Evolutionary conservation across 2,113 vertebrate species (phyloP).

Genomic region (Corythornis madagascariensis): DNA sequence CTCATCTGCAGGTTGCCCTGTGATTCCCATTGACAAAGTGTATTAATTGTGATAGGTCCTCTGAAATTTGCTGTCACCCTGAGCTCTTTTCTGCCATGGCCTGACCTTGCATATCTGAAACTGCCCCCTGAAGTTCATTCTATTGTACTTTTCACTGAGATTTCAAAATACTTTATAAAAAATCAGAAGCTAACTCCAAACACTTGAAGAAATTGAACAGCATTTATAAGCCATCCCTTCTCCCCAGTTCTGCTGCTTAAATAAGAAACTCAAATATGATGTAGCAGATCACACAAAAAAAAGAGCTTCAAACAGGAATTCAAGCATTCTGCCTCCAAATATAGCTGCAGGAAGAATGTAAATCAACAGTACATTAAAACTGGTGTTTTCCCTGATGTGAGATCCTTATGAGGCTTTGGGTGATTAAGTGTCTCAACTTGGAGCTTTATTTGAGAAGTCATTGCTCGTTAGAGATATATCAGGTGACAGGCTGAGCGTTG

Average conservation of each 20-base stretch:
- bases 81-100: not conserved
- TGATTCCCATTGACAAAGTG: not conserved
- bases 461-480: not conserved
- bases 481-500: not conserved
- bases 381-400: not conserved
- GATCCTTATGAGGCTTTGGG: not conserved
- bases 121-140: not conserved
- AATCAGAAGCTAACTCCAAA: constrained; percentile 6
- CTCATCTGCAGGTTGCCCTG: not conserved
- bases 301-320: not conserved
- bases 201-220: not conserved
- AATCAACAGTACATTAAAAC: not conserved
- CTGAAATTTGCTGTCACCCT: not conserved
- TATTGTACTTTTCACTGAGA: not conserved
- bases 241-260: not conserved
- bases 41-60: not conserved
- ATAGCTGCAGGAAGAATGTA: not conserved
- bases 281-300: not conserved
- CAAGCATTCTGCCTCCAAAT: not conserved
- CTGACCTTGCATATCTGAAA: not conserved
- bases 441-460: constrained; percentile 7
- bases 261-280: not conserved
- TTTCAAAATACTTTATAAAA: not conserved
- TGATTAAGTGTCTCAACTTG: not conserved
- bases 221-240: not conserved